Percentiles rank a stretch among this genome's conserved stretches.
phyloP scores from a whole-genome alignment of 2,888 invertebrate species.

The Drosophila nr. perissopoda region DNA sequence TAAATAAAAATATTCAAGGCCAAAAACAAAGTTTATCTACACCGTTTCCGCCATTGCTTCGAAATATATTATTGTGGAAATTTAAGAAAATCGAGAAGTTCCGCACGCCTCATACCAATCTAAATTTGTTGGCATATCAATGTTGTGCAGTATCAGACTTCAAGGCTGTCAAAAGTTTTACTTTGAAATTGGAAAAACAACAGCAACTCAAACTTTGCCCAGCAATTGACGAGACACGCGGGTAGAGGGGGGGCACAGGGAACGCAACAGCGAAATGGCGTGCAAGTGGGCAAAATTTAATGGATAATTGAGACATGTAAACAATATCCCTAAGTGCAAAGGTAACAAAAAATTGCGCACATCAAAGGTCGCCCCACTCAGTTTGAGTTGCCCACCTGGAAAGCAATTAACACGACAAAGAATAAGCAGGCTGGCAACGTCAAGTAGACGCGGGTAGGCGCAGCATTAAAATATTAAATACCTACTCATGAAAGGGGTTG shows the following conservation, averaged over 20 bases:
- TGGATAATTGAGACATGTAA: slow-evolving; percentile 78
- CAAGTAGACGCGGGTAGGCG: slow-evolving; percentile 4
- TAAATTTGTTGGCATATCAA: slow-evolving; percentile 2
- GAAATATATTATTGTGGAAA: slow-evolving; percentile 21
- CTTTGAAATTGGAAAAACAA: slow-evolving; percentile 68
- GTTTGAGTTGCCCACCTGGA: slow-evolving; percentile 55
- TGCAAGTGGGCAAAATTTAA: slow-evolving; percentile 57
- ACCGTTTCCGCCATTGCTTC: slow-evolving; percentile 10
- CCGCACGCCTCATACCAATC: neutral
- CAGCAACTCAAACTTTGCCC: slow-evolving; percentile 40
- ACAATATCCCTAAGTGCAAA: slow-evolving; percentile 74
- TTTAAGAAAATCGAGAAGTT: slow-evolving; percentile 11
- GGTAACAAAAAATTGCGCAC: slow-evolving; percentile 47
- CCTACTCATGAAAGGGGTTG: slow-evolving; percentile 46
- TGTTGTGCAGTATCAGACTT: slow-evolving; percentile 34
- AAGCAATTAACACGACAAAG: slow-evolving; percentile 72
- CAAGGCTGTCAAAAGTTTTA: slow-evolving; percentile 46
- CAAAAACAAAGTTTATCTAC: neutral
- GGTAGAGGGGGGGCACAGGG: neutral
- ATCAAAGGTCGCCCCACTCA: slow-evolving; percentile 66
- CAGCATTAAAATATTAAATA: slow-evolving; percentile 53
- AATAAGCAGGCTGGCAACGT: slow-evolving; percentile 13
- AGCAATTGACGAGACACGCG: slow-evolving; percentile 1
- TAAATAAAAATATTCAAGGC: neutral
- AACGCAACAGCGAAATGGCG: slow-evolving; percentile 30